Conservation (phyloP, 2,797 vertebrate species). For the Pelochelys cantorii region DNA sequence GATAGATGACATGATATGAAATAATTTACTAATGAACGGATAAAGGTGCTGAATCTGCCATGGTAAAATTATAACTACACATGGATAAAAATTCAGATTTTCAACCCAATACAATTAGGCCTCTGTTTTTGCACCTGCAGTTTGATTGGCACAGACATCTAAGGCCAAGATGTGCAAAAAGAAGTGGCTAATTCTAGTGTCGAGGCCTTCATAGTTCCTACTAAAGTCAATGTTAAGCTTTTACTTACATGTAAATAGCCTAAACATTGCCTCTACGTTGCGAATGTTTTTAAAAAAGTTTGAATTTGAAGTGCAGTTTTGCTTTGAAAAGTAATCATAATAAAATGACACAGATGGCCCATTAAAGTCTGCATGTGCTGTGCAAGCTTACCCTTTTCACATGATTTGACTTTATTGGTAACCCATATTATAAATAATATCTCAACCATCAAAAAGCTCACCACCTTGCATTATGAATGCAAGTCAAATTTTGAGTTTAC, state of each 20-base stretch:
- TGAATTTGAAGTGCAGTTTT: background rate
- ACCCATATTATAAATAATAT: background rate
- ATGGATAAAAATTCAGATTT: background rate
- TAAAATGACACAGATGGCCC: background rate
- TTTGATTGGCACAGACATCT: background rate
- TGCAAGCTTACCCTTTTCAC: background rate
- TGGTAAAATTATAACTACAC: background rate
- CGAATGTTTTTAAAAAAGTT: background rate
- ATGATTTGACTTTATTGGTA: background rate
- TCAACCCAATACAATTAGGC: background rate
- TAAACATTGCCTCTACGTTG: background rate
- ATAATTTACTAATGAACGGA: background rate
- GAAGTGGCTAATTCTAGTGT: accelerated
- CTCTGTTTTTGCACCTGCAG: background rate
- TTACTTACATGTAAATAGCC: background rate
- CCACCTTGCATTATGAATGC: background rate
- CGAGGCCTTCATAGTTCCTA: background rate
- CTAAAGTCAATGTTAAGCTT: background rate
- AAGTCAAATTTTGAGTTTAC: background rate
- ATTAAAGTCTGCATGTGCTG: background rate
- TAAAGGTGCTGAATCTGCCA: background rate
- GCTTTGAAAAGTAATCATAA: background rate
- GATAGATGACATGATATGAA: background rate
- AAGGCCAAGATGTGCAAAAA: background rate
- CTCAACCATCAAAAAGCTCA: background rate